These are phyloP conservation scores for Harpegnathos saltator DNA, from an alignment of 1,140 invertebrate genomes.

Conservation along the genomic window DNA sequence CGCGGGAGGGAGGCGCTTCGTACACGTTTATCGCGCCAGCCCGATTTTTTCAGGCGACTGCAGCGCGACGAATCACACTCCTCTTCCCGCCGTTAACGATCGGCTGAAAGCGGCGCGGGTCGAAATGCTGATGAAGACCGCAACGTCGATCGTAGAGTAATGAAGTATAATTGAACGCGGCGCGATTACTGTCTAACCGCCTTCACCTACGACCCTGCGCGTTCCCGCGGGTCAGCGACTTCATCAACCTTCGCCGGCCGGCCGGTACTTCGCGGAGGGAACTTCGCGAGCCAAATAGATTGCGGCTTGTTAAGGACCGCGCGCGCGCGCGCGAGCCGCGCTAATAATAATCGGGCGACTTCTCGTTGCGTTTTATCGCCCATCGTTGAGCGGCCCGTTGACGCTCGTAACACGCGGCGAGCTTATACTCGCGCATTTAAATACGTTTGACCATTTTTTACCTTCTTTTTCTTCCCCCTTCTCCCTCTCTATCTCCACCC, in stretches of 20 bases:
- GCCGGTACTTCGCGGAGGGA: slow-evolving; percentile 32
- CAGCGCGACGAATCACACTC: slow-evolving; percentile 5
- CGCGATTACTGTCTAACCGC: slow-evolving; percentile 67
- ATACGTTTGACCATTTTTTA: neutral
- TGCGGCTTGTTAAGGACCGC: slow-evolving; percentile 62
- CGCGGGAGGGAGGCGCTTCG: neutral
- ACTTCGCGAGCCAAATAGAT: slow-evolving; percentile 59
- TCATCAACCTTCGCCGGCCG: slow-evolving; percentile 32
- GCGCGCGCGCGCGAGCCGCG: neutral
- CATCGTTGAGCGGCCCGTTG: neutral
- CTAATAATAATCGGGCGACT: slow-evolving; percentile 63
- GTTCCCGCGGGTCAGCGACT: slow-evolving; percentile 60
- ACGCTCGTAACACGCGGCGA: neutral
- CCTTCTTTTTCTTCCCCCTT: too few relatives aligned
- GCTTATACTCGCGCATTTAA: neutral
- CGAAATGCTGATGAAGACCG: slow-evolving; percentile 64
- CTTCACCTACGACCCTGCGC: slow-evolving; percentile 62
- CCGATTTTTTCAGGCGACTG: slow-evolving; percentile 10
- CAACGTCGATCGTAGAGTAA: slow-evolving; percentile 63
- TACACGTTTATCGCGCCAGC: neutral
- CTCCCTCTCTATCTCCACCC: neutral
- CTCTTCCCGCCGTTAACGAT: slow-evolving; percentile 60
- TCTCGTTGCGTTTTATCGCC: slow-evolving; percentile 18
- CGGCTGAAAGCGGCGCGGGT: slow-evolving; percentile 53
- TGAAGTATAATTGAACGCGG: slow-evolving; percentile 71